These are phyloP conservation scores for Passer domesticus DNA, from an alignment of 2,113 vertebrate genomes.

Conservation along the genomic window DNA sequence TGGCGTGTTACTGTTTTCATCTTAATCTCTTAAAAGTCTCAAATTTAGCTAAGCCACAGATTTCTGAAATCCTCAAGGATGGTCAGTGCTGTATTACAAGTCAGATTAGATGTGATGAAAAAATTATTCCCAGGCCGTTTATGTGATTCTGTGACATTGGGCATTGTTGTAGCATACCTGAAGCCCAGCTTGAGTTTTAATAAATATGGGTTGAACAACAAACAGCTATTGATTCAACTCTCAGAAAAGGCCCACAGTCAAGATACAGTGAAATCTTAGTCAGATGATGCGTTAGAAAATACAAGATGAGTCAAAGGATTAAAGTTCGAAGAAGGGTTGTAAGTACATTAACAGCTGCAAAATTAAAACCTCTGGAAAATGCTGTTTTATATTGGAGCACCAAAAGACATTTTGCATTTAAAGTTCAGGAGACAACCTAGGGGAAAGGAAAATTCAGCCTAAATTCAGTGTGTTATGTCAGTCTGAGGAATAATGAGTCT, in stretches of 20 bases:
- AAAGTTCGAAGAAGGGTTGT: neutral
- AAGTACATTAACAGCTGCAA: neutral
- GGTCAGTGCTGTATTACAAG: neutral
- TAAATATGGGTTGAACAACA: neutral
- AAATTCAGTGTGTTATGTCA: neutral
- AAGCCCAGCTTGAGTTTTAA: neutral
- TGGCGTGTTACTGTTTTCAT: neutral
- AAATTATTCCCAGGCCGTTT: neutral
- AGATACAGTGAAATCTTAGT: neutral
- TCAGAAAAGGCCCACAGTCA: neutral
- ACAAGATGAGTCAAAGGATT: neutral
- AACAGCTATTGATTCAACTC: neutral
- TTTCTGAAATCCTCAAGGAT: neutral
- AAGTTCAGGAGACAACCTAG: neutral
- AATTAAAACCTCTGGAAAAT: neutral
- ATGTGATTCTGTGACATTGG: accelerated
- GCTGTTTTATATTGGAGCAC: neutral
- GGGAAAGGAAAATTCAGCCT: neutral
- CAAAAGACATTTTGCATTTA: neutral
- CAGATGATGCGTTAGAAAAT: neutral
- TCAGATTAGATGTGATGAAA: neutral
- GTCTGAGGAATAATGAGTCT: neutral
- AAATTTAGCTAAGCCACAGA: neutral
- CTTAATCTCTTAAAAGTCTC: neutral
- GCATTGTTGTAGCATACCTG: neutral